Conservation (phyloP, 1,140 invertebrate species). For the Papilio machaon region DNA sequence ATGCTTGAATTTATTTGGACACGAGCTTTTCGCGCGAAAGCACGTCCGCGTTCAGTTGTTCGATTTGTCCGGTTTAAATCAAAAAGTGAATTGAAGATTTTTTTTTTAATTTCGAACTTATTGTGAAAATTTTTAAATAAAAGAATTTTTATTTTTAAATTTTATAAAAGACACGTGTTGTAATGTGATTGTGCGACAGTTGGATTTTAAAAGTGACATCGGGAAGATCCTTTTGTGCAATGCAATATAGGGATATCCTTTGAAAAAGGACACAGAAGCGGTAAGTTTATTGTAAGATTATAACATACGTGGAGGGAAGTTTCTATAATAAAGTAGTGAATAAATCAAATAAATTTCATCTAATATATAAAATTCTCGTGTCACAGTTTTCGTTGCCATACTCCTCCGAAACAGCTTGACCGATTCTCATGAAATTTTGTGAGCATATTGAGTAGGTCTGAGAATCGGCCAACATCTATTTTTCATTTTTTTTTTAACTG, state of each 20-base stretch:
- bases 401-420: too few species aligned
- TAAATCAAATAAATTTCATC: neutral
- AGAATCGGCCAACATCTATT: too few species aligned
- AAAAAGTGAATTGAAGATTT: slow-evolving; percentile 38
- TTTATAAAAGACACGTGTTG: slow-evolving; percentile 45
- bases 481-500: too few species aligned
- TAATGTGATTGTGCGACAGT: slow-evolving; percentile 58
- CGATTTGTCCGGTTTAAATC: slow-evolving; percentile 50
- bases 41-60: slow-evolving; percentile 62
- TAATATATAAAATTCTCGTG: too few species aligned
- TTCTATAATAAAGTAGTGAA: neutral
- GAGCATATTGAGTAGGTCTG: too few species aligned
- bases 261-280: slow-evolving; percentile 56
- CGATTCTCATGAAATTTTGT: too few species aligned
- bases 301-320: neutral
- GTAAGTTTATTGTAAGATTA: slow-evolving; percentile 52
- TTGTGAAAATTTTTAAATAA: slow-evolving; percentile 3
- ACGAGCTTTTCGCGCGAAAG: slow-evolving; percentile 77
- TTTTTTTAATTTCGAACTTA: slow-evolving; percentile 42
- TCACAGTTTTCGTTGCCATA: too few species aligned
- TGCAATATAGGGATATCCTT: slow-evolving; percentile 64
- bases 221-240: slow-evolving; percentile 61
- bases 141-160: slow-evolving; percentile 15
- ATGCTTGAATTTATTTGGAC: slow-evolving; percentile 71
- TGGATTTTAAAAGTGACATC: slow-evolving; percentile 60